These are phyloP conservation scores for Chironomus riparius DNA, from an alignment of 2,888 invertebrate genomes.

Conservation along the genomic window DNA sequence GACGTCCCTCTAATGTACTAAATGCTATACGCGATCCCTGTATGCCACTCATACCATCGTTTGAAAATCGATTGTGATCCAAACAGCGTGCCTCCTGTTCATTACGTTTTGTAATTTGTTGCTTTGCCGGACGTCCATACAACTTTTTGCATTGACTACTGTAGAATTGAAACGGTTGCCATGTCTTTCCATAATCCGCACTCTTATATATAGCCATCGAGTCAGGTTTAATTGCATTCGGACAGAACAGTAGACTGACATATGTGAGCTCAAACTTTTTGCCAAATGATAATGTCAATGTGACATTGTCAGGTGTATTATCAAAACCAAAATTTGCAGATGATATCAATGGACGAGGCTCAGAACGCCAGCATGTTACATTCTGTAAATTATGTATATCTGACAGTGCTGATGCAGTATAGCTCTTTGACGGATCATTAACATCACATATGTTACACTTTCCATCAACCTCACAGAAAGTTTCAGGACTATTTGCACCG, in stretches of 20 bases:
- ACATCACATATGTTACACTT: slow-evolving; percentile 80
- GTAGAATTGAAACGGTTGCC: slow-evolving; percentile 98
- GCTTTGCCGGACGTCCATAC: slow-evolving; percentile 79
- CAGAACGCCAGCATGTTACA: slow-evolving; percentile 96
- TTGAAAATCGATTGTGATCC: slow-evolving; percentile 73
- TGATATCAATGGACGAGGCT: slow-evolving; percentile 60
- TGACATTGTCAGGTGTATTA: slow-evolving; percentile 85
- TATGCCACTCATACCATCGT: slow-evolving; percentile 49
- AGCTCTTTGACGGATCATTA: slow-evolving; percentile 60
- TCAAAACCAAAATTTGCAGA: slow-evolving; percentile 52
- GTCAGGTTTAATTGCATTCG: slow-evolving; percentile 83
- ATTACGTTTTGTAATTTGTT: slow-evolving; percentile 84
- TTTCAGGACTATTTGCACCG: slow-evolving; percentile 66
- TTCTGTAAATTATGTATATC: slow-evolving; percentile 96
- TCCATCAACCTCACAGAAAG: slow-evolving; percentile 59
- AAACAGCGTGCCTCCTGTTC: slow-evolving; percentile 97
- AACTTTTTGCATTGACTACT: slow-evolving; percentile 87
- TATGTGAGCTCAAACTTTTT: slow-evolving; percentile 98
- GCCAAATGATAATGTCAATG: slow-evolving; percentile 80
- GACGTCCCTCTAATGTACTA: slow-evolving; percentile 91
- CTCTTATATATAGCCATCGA: slow-evolving; percentile 96
- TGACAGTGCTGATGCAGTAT: slow-evolving; percentile 80
- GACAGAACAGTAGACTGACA: slow-evolving; percentile 92
- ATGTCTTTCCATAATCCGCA: slow-evolving; percentile 90
- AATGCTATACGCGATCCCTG: slow-evolving; percentile 79